phyloP scores from a whole-genome alignment of 2,113 vertebrate genomes.

The Pterocles orientalis region DNA sequence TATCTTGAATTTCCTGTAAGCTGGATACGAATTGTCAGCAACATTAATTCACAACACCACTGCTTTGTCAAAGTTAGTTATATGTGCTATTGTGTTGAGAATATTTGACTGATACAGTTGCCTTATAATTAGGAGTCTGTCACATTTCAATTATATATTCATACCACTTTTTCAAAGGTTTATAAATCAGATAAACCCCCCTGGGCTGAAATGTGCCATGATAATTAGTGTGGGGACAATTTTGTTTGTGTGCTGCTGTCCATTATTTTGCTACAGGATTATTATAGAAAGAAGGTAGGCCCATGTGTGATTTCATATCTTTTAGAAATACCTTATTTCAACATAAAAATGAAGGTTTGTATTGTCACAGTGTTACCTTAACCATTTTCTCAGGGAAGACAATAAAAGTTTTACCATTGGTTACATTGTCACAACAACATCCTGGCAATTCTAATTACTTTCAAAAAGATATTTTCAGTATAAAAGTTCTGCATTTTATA shows the following conservation, averaged over 20 bases:
- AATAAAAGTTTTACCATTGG: background rate
- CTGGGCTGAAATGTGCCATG: background rate
- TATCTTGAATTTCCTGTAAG: background rate
- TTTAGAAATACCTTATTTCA: background rate
- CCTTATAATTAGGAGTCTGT: conserved; percentile 34
- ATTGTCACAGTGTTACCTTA: background rate
- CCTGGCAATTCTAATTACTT: background rate
- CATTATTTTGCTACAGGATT: background rate
- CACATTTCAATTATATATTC: conserved; percentile 26
- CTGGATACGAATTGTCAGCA: background rate
- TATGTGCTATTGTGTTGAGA: background rate
- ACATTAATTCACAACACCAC: background rate
- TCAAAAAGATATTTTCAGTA: background rate
- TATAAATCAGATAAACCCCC: conserved; percentile 8
- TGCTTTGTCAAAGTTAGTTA: conserved; percentile 42
- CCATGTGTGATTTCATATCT: background rate
- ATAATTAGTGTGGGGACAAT: background rate
- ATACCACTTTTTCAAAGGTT: background rate
- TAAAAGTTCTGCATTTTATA: background rate
- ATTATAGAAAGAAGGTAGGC: background rate
- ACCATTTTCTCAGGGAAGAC: background rate
- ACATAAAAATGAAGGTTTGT: background rate
- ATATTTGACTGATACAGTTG: conserved; percentile 4
- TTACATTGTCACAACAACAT: background rate
- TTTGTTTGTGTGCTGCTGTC: background rate